Percentiles rank a stretch among this genome's conserved stretches.
Conservation (phyloP, 1,140 invertebrate genomes). For the Andricus grossulariae region DNA sequence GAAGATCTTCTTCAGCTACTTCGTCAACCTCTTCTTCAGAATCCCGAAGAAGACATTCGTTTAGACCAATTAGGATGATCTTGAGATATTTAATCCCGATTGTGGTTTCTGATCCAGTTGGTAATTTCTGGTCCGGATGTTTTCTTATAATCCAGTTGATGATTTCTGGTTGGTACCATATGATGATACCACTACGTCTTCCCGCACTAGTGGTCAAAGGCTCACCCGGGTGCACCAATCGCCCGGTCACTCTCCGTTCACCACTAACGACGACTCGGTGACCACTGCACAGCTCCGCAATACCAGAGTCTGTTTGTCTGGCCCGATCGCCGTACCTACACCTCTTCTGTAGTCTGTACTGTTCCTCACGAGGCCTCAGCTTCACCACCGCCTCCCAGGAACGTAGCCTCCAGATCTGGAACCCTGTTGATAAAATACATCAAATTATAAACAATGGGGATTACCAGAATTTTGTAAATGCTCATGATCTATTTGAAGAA, state of each 20-base stretch:
- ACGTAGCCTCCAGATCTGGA: constrained; percentile 45
- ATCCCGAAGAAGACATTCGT: neutral
- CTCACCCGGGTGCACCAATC: neutral
- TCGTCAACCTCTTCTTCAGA: neutral
- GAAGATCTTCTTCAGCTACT: neutral
- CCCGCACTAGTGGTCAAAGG: neutral
- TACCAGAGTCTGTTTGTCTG: constrained; percentile 67
- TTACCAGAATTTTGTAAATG: no score
- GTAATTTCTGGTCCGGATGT: neutral
- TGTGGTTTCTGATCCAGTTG: neutral
- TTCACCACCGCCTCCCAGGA: constrained; percentile 66
- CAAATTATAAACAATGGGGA: no score
- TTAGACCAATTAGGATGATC: neutral
- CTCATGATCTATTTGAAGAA: no score
- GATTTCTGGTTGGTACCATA: neutral
- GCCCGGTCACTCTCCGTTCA: constrained; percentile 26
- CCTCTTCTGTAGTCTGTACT: constrained; percentile 51
- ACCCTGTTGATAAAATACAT: neutral
- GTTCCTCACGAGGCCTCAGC: constrained; percentile 54
- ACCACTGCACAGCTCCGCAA: constrained; percentile 60
- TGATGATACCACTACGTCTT: neutral
- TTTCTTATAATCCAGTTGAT: neutral
- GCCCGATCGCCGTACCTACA: constrained; percentile 51
- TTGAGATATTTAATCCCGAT: neutral
- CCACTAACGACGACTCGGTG: constrained; percentile 48